A percentile compares a stretch with the other conserved stretches of the same genome.
Evolutionary conservation across 2,113 vertebrate species (phyloP).

Genomic region (Clarias macrocephalus): DNA sequence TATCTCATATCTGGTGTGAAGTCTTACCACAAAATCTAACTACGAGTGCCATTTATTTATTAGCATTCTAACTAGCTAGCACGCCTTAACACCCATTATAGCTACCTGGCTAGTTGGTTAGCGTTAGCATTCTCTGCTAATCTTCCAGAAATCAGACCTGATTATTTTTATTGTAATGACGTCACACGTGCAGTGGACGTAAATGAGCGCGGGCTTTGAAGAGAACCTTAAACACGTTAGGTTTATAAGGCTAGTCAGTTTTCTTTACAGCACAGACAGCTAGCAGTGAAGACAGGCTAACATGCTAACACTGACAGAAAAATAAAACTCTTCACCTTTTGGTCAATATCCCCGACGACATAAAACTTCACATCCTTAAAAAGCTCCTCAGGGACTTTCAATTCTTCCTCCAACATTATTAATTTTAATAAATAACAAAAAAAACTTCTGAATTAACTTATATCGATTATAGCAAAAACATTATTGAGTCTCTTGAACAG

Average conservation of each 20-base stretch:
- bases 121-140: not conserved
- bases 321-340: conserved; percentile 77
- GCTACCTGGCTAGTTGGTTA: conserved; percentile 31
- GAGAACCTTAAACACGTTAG: too few species aligned
- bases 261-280: conserved; percentile 45
- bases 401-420: conserved; percentile 77
- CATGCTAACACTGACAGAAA: conserved; percentile 31
- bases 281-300: conserved; percentile 52
- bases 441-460: conserved; percentile 23
- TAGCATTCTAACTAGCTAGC: conserved; percentile 21
- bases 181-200: not conserved
- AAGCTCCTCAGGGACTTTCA: conserved; percentile 83
- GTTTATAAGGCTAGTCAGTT: not conserved
- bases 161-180: not conserved
- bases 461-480: conserved; percentile 30
- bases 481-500: conserved; percentile 12
- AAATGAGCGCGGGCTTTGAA: not conserved
- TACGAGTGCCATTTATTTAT: not conserved
- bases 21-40: not conserved
- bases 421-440: conserved; percentile 10
- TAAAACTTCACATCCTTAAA: conserved; percentile 98
- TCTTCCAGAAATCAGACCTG: not conserved
- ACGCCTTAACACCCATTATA: conserved; percentile 5
- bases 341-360: conserved; percentile 93
- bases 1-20: not conserved